Base-by-base conservation (phyloP, 1,140 invertebrate species). In the Cylas formicarius region DNA sequence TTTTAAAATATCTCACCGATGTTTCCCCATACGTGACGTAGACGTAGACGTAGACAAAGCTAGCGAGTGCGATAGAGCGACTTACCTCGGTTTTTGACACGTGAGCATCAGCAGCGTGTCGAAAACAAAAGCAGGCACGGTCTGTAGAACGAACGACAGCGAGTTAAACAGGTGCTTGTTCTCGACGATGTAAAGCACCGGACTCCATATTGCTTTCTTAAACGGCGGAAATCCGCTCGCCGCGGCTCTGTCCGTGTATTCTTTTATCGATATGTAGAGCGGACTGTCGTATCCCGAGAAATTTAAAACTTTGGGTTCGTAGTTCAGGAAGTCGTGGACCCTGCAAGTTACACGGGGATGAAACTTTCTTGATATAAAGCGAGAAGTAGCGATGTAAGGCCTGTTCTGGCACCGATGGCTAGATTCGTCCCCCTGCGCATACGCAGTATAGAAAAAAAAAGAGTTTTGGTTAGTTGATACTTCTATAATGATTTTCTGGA, bases 91-190 rank as follows among this genome's bases (percentile, higher is more conserved):
- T 57, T 87, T 87, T 44, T 79, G 77, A 3, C 85, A 77, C 6
- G 77, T 69, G 4, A 89, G 33, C 23, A 76, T 57, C 28, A 84
- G 62, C 11, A 86, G 48, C 2, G 73, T 63, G 55, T 92, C 89
- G 11, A 90, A 70, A 4, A 88, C 58, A 56, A 90, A 89, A 0
- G 87, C 88, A 1, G 88, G 88, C 23, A 90, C 57, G n/a, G 78
- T 69, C 55, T 92, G 88, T 5, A 86, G 76, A 21, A 90, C 74
- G 18, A 81, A 74, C 18, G 75, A 73, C 0, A 89, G 45, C 45
- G 75, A 64, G 55, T 88, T 82, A 38, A 78, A 64, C 0, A 81
- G 55, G 55, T 76, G 76, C 31, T 73, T 54, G 26, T 54, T 55
- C 6, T 48, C 6, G 9, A 52, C 47, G 5, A 60, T 38, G 18